Evolutionary conservation across 2,797 vertebrate genomes (phyloP), one percentile per base, ranked within the genome.

Genomic region (Syndactyla subalaris): DNA sequence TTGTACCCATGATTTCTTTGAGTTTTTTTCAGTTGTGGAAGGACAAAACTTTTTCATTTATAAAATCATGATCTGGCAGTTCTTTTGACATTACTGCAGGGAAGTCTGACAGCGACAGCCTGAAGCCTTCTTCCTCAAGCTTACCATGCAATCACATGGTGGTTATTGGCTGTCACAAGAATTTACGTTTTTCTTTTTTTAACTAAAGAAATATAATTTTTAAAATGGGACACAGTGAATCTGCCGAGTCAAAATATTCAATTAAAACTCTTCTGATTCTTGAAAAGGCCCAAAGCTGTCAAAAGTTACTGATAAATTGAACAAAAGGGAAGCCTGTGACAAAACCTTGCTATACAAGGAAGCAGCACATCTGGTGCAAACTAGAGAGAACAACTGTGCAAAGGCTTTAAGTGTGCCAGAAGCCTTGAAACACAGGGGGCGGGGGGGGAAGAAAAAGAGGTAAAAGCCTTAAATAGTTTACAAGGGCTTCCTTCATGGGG

Each of bases 291-390:
- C n/a, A 93, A 95, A 75, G 88, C 91, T 97, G 81, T 95, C 96
- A 95, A 86, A 97, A 88, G 67, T 92, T 88, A 96, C 92, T 94
- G 93, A 96, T 88, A 96, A 96, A 95, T 17, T 89, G 91, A 97
- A 92, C 2, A 1, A 96, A 95, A 97, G 97, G 88, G 88, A 87
- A 92, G 81, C 95, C 93, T 95, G 88, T 93, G 32, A 48, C 63
- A 72, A 45, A 88, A 78, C 57, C 38, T 55, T 54, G n/a, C 54
- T 63, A 14, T 24, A 23, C 5, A 54, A 80, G 58, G 26, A 72
- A 92, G 22, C 20, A 88, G 59, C 6, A 27, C 20, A 52, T 67
- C 29, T 52, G 32, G 34, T 73, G 26, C 61, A 68, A 79, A 65
- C 3, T 7, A 55, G 26, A 93, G 48, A 88, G 34, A 84, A 6